Evolutionary conservation across 2,113 vertebrate species (phyloP).

Genomic region (Bothrops jararaca): DNA sequence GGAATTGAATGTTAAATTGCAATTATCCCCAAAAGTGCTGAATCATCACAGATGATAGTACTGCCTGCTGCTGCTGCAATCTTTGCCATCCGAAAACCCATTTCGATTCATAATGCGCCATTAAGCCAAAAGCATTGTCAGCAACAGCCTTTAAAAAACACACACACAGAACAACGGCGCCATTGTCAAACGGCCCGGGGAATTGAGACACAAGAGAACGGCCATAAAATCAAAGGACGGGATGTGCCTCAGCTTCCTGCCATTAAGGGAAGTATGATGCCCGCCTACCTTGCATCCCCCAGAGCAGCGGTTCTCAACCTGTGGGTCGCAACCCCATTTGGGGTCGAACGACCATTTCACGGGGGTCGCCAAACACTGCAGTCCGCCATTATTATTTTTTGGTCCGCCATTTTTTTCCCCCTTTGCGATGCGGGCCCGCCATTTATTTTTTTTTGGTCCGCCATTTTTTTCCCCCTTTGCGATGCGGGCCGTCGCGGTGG

Average conservation of each 20-base stretch:
- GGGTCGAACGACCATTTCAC: too few relatives aligned
- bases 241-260: background rate
- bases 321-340: too few relatives aligned
- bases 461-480: too few relatives aligned
- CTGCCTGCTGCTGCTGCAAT: background rate
- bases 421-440: too few relatives aligned
- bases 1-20: conserved; percentile 13
- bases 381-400: too few relatives aligned
- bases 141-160: conserved; percentile 23
- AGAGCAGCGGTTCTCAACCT: too few relatives aligned
- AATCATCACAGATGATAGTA: conserved; percentile 28
- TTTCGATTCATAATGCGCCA: conserved; percentile 30
- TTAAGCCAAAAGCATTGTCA: conserved; percentile 36
- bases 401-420: too few relatives aligned
- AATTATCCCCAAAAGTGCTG: background rate
- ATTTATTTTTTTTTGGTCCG: too few relatives aligned
- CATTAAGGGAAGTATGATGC: background rate
- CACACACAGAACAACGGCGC: background rate
- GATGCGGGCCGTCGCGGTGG: too few relatives aligned
- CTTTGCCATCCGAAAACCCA: conserved; percentile 43
- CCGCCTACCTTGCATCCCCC: background rate
- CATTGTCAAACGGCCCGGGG: background rate
- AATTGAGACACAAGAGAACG: too few relatives aligned
- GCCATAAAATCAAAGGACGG: background rate
- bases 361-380: too few relatives aligned